Conservation (phyloP, 1,140 invertebrate genomes). For the Trigoniulus corallinus region DNA sequence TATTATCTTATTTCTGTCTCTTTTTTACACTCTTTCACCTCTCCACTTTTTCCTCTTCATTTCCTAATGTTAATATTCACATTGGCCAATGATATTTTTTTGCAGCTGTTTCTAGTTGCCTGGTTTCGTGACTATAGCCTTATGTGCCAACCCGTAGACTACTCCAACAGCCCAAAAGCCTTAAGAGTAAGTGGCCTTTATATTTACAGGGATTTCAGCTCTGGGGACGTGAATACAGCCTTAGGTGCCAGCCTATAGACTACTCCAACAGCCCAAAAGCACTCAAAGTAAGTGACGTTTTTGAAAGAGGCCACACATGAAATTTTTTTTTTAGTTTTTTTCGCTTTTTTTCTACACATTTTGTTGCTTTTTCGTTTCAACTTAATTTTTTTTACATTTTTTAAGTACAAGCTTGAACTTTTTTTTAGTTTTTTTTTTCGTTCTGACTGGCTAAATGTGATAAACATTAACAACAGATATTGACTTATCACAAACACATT, state of each 20-base stretch:
- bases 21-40: no score
- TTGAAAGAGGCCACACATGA: background rate
- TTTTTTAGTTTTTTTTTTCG: conserved; percentile 13
- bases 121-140: conserved; percentile 44
- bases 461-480: no score
- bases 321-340: conserved; percentile 6
- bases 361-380: background rate
- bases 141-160: conserved; percentile 79
- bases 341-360: background rate
- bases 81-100: no score
- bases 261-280: conserved; percentile 58
- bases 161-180: conserved; percentile 53
- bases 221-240: conserved; percentile 43
- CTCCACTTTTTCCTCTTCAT: no score
- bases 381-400: conserved; percentile 5
- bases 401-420: conserved; percentile 1
- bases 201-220: conserved; percentile 1
- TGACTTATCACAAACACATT: no score
- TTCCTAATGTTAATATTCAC: no score
- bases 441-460: no score
- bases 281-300: conserved; percentile 34
- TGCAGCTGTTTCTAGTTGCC: background rate
- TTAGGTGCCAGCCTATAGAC: conserved; percentile 74
- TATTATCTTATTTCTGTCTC: no score
- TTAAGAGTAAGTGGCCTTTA: conserved; percentile 48